Evolutionary conservation across 1,140 invertebrate species (phyloP), one percentile per base, ranked within the genome.

Genomic region (Tetranychus urticae): DNA sequence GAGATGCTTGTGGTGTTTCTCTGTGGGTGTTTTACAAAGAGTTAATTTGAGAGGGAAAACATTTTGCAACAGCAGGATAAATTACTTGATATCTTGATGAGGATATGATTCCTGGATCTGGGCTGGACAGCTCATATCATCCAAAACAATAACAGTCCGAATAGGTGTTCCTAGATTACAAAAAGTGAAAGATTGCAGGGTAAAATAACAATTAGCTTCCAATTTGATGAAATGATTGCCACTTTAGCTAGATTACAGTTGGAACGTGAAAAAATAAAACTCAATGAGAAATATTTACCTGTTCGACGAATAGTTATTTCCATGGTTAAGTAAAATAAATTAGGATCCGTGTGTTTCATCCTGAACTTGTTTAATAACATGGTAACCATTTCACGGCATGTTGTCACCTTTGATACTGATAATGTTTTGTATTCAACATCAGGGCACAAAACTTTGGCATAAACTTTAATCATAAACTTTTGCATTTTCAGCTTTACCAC

Each of bases 371-470:
- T 80, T 59, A 92, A 75, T n/a, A 91, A 74, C 54, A 83, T 82
- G 58, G 78, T 74, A 2, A 91, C 85, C 47, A 92, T 81, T 74
- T 90, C 84, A 67, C 83, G 80, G 67, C 86, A 86, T 0, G 84
- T 83, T 8, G 86, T 90, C 65, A 85, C 80, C 72, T 82, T 84
- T 4, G 82, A 84, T 57, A 91, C 85, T 59, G 84, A 81, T 56
- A 91, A 72, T 0, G 88, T 91, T 74, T 91, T 91, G 78, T 91
- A 92, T 70, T 91, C 86, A 69, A 92, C 89, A 73, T 91, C 88
- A 1, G 85, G 80, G 46, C 87, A 79, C 61, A 92, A 76, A 68
- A 86, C 87, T 65, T 81, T 82, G 1, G 87, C 85, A 71, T 85
- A 90, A 50, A 92, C 84, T 74, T 90, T 88, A 60, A 92, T 85